These are phyloP conservation scores for Cremastinae sp. DNA, from an alignment of 2,888 invertebrate genomes.

Conservation along the genomic window DNA sequence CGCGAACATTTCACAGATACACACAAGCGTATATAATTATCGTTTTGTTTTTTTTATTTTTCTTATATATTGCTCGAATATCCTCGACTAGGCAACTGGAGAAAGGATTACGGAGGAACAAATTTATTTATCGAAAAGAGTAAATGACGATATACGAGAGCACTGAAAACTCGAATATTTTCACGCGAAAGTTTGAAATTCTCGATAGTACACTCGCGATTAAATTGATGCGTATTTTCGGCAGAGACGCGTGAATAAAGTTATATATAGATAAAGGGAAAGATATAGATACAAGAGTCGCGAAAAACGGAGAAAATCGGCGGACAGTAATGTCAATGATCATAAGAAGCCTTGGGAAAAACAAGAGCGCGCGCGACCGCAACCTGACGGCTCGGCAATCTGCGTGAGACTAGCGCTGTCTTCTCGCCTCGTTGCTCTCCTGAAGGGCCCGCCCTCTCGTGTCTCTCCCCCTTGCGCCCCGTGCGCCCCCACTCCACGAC, in stretches of 20 bases:
- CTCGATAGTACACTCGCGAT: too few species aligned
- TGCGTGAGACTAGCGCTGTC: slow-evolving; percentile 76
- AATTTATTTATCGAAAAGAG: too few species aligned
- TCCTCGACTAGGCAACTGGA: neutral
- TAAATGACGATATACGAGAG: too few species aligned
- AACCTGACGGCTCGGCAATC: slow-evolving; percentile 76
- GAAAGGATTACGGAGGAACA: too few species aligned
- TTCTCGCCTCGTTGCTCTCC: slow-evolving; percentile 77
- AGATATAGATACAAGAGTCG: neutral
- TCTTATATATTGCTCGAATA: too few species aligned
- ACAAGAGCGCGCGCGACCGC: slow-evolving; percentile 46
- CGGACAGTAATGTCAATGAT: slow-evolving; percentile 14
- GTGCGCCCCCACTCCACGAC: slow-evolving; percentile 15
- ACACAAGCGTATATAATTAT: slow-evolving; percentile 14
- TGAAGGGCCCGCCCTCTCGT: slow-evolving; percentile 76
- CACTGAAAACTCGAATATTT: too few species aligned
- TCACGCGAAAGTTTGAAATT: too few species aligned
- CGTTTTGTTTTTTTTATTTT: neutral
- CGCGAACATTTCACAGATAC: slow-evolving; percentile 43
- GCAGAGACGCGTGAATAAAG: too few species aligned
- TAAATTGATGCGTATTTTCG: too few species aligned
- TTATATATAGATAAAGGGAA: slow-evolving; percentile 1
- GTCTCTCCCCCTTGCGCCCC: slow-evolving; percentile 46
- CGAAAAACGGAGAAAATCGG: neutral
- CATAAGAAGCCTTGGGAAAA: slow-evolving; percentile 19